Evolutionary conservation across 64 coral and sea anemone genomes (phyloP).

Genomic region (Montipora capricornis): DNA sequence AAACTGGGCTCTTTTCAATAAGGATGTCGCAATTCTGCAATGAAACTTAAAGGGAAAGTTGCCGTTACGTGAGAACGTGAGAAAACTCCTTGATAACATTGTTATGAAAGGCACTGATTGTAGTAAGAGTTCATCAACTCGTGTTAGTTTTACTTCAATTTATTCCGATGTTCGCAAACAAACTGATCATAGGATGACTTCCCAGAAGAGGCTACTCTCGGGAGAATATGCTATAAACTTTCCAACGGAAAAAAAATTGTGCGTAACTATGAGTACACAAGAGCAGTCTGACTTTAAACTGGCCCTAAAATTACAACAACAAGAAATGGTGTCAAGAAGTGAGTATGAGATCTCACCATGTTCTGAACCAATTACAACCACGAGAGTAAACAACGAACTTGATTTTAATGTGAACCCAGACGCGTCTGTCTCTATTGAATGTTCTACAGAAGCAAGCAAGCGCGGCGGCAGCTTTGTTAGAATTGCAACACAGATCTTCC

Average conservation of each 20-base stretch:
- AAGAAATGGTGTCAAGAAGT: slow-evolving; percentile 52
- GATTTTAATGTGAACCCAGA: not conserved
- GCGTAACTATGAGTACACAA: not conserved
- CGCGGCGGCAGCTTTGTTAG: too few species aligned
- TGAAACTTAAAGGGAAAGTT: slow-evolving; percentile 4
- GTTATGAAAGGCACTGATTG: not conserved
- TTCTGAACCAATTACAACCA: not conserved
- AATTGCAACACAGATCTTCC: too few species aligned
- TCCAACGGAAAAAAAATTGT: slow-evolving; percentile 9
- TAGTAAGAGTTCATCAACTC: not conserved
- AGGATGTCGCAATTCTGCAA: slow-evolving; percentile 50
- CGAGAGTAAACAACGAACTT: not conserved
- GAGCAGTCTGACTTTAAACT: slow-evolving; percentile 42
- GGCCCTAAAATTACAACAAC: slow-evolving; percentile 46
- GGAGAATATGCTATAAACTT: slow-evolving; percentile 55
- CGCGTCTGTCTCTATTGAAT: not conserved
- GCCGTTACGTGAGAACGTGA: not conserved
- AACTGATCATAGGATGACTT: slow-evolving; percentile 42
- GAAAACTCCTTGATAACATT: not conserved
- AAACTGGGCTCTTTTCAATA: slow-evolving; percentile 35
- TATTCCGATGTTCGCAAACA: not conserved
- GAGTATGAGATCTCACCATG: not conserved
- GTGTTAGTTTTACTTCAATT: not conserved
- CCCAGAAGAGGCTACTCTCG: slow-evolving; percentile 42
- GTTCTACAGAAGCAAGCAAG: not conserved